phyloP scores from a whole-genome alignment of 2,888 invertebrate genomes.

The Antheraea assamensis region DNA sequence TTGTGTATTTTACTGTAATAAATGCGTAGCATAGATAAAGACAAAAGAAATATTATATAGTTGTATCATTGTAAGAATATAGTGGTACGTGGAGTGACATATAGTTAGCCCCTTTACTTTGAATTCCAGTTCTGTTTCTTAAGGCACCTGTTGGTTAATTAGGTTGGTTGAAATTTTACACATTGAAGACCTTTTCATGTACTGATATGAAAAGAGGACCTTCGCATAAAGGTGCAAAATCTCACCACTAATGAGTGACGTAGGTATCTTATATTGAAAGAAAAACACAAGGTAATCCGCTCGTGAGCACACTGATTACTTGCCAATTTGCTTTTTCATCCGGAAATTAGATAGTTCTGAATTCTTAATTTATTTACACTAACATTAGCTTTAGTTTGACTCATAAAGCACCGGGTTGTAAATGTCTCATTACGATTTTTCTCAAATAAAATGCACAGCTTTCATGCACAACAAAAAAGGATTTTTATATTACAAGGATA shows the following conservation, averaged over 20 bases:
- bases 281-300: neutral
- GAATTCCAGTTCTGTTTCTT: neutral
- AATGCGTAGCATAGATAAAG: too few species aligned
- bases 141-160: neutral
- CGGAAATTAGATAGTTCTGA: neutral
- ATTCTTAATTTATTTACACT: neutral
- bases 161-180: neutral
- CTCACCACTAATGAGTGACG: neutral
- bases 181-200: neutral
- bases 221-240: neutral
- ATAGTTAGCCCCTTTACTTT: neutral
- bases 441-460: neutral
- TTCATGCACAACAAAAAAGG: neutral
- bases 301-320: neutral
- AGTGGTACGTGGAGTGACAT: neutral
- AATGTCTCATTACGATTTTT: neutral
- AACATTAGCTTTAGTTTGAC: neutral
- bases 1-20: too few species aligned
- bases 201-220: neutral
- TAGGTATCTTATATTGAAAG: neutral
- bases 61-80: too few species aligned
- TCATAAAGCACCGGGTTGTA: neutral
- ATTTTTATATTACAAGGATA: too few species aligned
- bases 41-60: too few species aligned
- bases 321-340: neutral